These are phyloP conservation scores for Struthio camelus DNA, from an alignment of 2,113 vertebrate genomes.

Conservation along the genomic window DNA sequence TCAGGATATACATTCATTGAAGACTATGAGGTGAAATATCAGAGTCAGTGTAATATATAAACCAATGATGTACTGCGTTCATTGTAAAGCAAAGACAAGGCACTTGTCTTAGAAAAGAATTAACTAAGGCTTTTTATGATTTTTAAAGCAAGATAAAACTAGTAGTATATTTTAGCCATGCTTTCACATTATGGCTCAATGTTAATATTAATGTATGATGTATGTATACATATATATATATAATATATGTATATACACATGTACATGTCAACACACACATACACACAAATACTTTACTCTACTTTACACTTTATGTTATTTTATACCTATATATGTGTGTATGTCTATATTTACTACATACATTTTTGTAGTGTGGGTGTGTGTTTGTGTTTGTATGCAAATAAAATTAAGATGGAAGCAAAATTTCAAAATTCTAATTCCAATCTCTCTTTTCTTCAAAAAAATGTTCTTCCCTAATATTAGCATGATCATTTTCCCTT, in stretches of 20 bases:
- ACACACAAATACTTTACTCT: not conserved
- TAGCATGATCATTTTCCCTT: not conserved
- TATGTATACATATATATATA: not conserved
- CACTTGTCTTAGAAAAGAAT: too few species aligned
- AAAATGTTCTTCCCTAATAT: not conserved
- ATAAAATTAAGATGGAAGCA: not conserved
- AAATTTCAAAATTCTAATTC: not conserved
- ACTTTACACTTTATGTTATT: not conserved
- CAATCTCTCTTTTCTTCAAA: fast-evolving
- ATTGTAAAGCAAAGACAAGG: too few species aligned
- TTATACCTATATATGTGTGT: not conserved
- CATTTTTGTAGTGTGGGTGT: too few species aligned
- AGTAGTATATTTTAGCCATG: not conserved
- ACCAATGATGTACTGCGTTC: too few species aligned
- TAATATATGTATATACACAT: too few species aligned
- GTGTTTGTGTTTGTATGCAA: fast-evolving
- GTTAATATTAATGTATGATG: not conserved
- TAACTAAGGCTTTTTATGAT: not conserved
- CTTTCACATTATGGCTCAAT: not conserved
- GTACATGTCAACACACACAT: fast-evolving
- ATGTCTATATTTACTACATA: not conserved
- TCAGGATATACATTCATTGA: too few species aligned
- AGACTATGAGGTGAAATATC: too few species aligned
- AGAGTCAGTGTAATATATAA: too few species aligned
- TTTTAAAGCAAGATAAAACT: not conserved